Evolutionary conservation across 2,797 vertebrate genomes (phyloP), one percentile per base, ranked within the genome.

Genomic region (Oophaga sylvatica): DNA sequence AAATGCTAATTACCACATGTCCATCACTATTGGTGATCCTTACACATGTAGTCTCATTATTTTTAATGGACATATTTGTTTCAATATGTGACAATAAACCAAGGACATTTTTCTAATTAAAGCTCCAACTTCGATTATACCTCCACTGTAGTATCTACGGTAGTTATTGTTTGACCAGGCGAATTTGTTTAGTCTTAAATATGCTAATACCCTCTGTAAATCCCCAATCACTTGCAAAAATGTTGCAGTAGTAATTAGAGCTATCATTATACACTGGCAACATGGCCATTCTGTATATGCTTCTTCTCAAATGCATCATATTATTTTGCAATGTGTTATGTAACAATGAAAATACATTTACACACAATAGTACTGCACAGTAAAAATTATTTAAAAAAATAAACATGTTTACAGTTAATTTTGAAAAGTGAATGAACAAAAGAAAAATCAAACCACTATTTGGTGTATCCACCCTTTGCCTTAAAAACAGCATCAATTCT

Each of bases 91-190:
- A 87, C 80, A 62, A 75, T 75, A 68, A 76, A 87, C 59, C 79
- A 87, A 87, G 80, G 85, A 82, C 80, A 76, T 81, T 76, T 87
- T 8, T n/a, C 67, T 82, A 82, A 87, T 87, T 87, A 81, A 82
- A 81, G 76, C 70, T 63, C 35, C 31, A 76, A 87, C 67, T 75
- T 82, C 57, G 56, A 87, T 81, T 81, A 63, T 81, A 75, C 70
- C 79, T n/a, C n/a, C n/a, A n/a, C n/a, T n/a, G n/a, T 48, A 16
- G 22, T 20, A 82, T 82, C 26, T n/a, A 65, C 59, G 63, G 78
- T 73, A 86, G 67, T 73, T 79, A 81, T 87, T 59, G 79, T 87
- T 86, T 60, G 45, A 59, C 78, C 75, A 79, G 22, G 65, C 15
- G 3, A 79, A 65, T 78, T 77, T 63, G 13, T 57, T 84, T 77